Evolutionary conservation across 1,140 invertebrate species (phyloP).

Genomic region (Drosophila pruinosa): DNA sequence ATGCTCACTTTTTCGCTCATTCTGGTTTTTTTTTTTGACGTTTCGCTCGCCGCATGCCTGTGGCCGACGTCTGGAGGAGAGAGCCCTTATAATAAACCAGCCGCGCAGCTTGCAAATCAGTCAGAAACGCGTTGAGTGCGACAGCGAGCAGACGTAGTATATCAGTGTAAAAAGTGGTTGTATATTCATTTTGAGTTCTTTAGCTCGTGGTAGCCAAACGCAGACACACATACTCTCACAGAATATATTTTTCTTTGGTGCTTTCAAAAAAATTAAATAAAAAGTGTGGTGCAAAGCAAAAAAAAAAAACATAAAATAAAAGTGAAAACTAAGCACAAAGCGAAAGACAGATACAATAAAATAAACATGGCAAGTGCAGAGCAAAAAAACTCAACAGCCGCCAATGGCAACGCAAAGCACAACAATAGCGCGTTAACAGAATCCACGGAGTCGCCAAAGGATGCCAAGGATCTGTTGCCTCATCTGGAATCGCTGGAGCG

Average conservation of each 20-base stretch:
- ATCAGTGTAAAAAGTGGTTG: slow-evolving; percentile 18
- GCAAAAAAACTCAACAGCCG: slow-evolving; percentile 63
- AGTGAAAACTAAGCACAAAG: slow-evolving; percentile 51
- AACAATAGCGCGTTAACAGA: slow-evolving; percentile 15
- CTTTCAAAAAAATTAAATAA: slow-evolving; percentile 23
- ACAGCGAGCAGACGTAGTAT: slow-evolving; percentile 51
- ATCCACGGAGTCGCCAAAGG: slow-evolving; percentile 59
- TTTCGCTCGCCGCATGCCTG: slow-evolving; percentile 15
- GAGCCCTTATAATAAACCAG: slow-evolving; percentile 62
- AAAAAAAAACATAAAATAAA: slow-evolving; percentile 49
- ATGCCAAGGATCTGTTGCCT: slow-evolving; percentile 82
- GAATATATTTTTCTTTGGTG: slow-evolving; percentile 65
- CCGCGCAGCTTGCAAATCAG: slow-evolving; percentile 62
- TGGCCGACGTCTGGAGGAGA: slow-evolving; percentile 23
- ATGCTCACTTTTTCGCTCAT: neutral
- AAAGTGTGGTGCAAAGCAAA: slow-evolving; percentile 63
- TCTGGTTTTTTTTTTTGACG: neutral
- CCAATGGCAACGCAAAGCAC: slow-evolving; percentile 48
- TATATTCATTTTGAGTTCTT: slow-evolving; percentile 30
- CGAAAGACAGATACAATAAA: slow-evolving; percentile 30
- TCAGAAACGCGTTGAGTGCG: slow-evolving; percentile 50
- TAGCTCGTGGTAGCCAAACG: slow-evolving; percentile 16
- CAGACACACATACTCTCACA: slow-evolving; percentile 14
- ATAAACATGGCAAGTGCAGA: slow-evolving; percentile 68
- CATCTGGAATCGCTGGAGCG: slow-evolving; percentile 85